Evolutionary conservation across 2,888 invertebrate genomes (phyloP).

Genomic region (Leptothorax acervorum): DNA sequence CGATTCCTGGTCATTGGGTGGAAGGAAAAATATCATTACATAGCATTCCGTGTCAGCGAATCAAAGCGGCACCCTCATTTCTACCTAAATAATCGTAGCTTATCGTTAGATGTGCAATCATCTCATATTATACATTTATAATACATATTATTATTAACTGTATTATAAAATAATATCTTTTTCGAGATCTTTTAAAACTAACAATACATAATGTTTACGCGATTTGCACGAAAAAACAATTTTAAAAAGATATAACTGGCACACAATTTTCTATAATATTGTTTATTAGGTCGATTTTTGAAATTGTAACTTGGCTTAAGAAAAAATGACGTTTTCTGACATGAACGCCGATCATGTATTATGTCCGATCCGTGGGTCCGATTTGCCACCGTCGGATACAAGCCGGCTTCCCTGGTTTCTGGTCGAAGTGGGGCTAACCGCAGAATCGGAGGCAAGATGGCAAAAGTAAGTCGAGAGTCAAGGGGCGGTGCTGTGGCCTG

Average conservation of each 20-base stretch:
- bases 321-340: neutral
- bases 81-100: conserved; percentile 44
- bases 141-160: neutral
- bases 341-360: conserved; percentile 3
- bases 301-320: neutral
- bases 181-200: neutral
- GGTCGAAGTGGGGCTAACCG: conserved; percentile 81
- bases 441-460: conserved; percentile 84
- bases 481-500: conserved; percentile 83
- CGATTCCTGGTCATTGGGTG: conserved; percentile 69
- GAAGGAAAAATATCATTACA: conserved; percentile 69
- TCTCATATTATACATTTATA: neutral
- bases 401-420: conserved; percentile 77
- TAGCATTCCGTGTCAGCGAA: conserved; percentile 69
- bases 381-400: conserved; percentile 69
- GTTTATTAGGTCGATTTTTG: too few species aligned
- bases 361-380: conserved; percentile 65
- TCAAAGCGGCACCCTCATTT: conserved; percentile 53
- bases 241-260: neutral
- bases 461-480: conserved; percentile 83
- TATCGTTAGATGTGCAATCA: neutral
- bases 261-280: neutral
- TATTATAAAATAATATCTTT: conserved; percentile 3
- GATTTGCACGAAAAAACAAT: neutral
- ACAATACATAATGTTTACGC: neutral